Evolutionary conservation across 2,888 invertebrate species (phyloP).

Genomic region (Julus scanicus): DNA sequence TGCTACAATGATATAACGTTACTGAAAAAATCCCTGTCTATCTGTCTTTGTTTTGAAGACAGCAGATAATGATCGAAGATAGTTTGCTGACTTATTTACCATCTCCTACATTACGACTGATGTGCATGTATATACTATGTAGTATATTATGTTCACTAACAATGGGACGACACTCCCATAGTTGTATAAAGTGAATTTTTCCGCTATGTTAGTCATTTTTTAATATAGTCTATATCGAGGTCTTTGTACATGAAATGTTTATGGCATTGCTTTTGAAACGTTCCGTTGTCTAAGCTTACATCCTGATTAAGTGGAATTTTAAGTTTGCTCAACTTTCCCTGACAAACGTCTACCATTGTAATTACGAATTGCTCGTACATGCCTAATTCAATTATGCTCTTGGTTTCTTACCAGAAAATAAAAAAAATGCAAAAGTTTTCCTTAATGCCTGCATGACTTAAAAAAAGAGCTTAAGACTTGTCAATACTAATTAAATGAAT

Average conservation of each 20-base stretch:
- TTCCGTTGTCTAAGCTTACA: not conserved
- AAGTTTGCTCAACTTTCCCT: constrained; percentile 10
- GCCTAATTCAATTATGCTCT: constrained; percentile 11
- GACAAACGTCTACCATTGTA: constrained; percentile 2
- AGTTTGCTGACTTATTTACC: no score
- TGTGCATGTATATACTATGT: no score
- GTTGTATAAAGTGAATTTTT: not conserved
- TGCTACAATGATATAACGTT: no score
- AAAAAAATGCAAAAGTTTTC: constrained; percentile 15
- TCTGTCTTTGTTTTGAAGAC: no score
- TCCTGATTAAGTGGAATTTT: constrained; percentile 10
- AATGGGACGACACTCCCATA: not conserved
- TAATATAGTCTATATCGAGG: not conserved
- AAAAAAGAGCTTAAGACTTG: constrained; percentile 3
- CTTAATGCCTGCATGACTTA: constrained; percentile 19
- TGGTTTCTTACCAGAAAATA: not conserved
- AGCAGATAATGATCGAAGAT: no score
- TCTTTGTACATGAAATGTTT: not conserved
- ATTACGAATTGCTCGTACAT: constrained; percentile 11
- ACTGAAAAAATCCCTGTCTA: no score
- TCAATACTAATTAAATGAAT: constrained; percentile 19
- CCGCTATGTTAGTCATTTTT: not conserved
- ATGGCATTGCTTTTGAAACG: not conserved
- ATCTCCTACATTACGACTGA: no score
- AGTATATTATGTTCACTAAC: no score